Base-by-base conservation (phyloP, 2,113 vertebrate species). In the Myotis lucifugus region DNA sequence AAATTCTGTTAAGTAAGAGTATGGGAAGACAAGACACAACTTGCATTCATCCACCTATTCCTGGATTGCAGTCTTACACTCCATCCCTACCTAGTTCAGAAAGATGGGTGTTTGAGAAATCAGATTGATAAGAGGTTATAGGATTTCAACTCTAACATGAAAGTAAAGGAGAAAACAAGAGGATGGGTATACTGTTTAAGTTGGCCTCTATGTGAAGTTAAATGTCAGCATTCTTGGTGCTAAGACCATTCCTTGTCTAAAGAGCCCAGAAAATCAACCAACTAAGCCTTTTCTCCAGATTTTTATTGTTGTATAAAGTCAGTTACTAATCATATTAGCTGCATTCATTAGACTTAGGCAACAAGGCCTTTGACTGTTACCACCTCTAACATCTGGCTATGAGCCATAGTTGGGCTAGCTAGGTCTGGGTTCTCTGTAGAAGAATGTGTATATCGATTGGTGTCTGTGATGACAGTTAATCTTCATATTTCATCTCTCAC, bases 41-140 rank as follows among this genome's bases (percentile, higher is more conserved):
- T 50, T 74, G 25, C 17, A 74, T 77, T 54, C 18, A 64, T 42
- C 70, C 14, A 32, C 15, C 5, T 48, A 8, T 46, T 88, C 46
- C 54, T 88, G 34, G 17, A 34, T 14, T 61, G 72, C 59, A 59
- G n/a, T 32, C 69, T 90, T 34, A 88, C 25, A 76, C 77, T 73
- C 13, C 42, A 64, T 69, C 69, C 52, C 61, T 85, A 14, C n/a
- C 52, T 90, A 46, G 67, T 90, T 96, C 48, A 96, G 76, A 93
- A 88, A 93, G 17, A 25, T n/a, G 2, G 15, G 9, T 10, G 37
- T 59, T 89, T 56, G 42, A 18, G 54, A 94, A 84, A 48, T 17
- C 4, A 64, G 23, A 8, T 19, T 66, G 74, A n/a, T 12, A 78
- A 78, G 8, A 18, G 19, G 23, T 40, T 67, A 32, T 21, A 89